Evolutionary conservation across 2,113 vertebrate genomes (phyloP).

Genomic region (Psittacula cyanocephala): DNA sequence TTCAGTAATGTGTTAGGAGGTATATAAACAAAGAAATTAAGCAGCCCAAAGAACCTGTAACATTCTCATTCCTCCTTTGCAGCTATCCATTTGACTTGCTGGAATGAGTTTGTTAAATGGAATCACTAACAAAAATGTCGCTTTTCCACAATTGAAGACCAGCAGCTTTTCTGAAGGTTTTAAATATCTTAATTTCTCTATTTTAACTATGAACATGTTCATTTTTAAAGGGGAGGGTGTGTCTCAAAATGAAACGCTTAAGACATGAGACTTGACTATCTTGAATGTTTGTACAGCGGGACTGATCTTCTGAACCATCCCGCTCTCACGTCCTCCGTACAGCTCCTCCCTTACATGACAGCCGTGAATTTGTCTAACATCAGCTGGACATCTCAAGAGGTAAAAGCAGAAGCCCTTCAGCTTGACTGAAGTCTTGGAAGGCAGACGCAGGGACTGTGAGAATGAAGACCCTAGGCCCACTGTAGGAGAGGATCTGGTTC

Average conservation of each 20-base stretch:
- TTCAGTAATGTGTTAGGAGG: not conserved
- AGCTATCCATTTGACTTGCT: not conserved
- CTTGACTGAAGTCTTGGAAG: not conserved
- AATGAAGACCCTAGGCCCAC: too few species aligned
- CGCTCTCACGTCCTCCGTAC: fast-evolving
- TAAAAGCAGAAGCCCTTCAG: not conserved
- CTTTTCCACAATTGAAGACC: not conserved
- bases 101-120: not conserved
- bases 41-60: not conserved
- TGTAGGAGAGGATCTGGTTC: too few species aligned
- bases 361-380: not conserved
- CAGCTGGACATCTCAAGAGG: not conserved
- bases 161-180: not conserved
- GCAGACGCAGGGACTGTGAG: too few species aligned
- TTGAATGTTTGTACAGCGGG: not conserved
- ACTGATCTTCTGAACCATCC: not conserved
- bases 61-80: not conserved
- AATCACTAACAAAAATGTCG: not conserved
- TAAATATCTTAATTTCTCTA: not conserved
- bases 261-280: not conserved
- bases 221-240: not conserved
- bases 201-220: not conserved
- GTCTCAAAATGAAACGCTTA: not conserved
- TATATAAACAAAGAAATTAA: constrained; percentile 13
- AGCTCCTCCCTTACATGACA: not conserved